phyloP scores from a whole-genome alignment of 2,113 vertebrate genomes.

The Ptilonorhynchus violaceus region DNA sequence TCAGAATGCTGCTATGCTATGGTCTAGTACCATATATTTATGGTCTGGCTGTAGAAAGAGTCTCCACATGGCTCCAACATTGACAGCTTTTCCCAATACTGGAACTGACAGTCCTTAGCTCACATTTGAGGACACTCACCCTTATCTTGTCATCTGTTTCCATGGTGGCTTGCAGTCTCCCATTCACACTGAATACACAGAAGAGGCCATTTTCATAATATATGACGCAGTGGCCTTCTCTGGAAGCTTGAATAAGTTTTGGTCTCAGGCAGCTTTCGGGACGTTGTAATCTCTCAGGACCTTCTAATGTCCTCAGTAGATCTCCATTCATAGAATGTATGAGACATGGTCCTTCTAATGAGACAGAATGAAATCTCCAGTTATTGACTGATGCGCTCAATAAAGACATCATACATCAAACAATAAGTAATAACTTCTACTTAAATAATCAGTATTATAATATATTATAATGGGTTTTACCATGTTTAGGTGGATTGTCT shows the following conservation, averaged over 20 bases:
- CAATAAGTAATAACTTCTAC: not conserved
- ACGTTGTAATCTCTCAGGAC: constrained; percentile 83
- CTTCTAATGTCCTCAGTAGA: constrained; percentile 90
- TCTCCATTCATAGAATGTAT: constrained; percentile 99
- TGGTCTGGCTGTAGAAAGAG: not conserved
- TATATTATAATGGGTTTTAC: not conserved
- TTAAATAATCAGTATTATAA: not conserved
- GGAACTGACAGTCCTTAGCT: not conserved
- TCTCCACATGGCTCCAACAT: not conserved
- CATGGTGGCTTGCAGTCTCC: constrained; percentile 87
- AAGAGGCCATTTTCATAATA: constrained; percentile 93
- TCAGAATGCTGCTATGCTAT: not conserved
- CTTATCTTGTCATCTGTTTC: constrained; percentile 88
- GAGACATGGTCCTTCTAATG: constrained; percentile 94
- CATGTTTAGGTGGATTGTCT: not conserved
- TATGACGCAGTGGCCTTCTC: constrained; percentile 92
- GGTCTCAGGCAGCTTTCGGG: constrained; percentile 81
- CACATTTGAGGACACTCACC: constrained; percentile 68
- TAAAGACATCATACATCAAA: not conserved
- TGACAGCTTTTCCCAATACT: not conserved
- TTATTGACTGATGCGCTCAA: not conserved
- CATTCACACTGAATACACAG: constrained; percentile 93
- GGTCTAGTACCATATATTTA: not conserved
- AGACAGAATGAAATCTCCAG: not conserved
- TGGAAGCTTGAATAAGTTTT: constrained; percentile 89